Evolutionary conservation across 2,888 invertebrate species (phyloP), one percentile per base, ranked within the genome.

Genomic region (Bursaphelenchus okinawaensis): DNA sequence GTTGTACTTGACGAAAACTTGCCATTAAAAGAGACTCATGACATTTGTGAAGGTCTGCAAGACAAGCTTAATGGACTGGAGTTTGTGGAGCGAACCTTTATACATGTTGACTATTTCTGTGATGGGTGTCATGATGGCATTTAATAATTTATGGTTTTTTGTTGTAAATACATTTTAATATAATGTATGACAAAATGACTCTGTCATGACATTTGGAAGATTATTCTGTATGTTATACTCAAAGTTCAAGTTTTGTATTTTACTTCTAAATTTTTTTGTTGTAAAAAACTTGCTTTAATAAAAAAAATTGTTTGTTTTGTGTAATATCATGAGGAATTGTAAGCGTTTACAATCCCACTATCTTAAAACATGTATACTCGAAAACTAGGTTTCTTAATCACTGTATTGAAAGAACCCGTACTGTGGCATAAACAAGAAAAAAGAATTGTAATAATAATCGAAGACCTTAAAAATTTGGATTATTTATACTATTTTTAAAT

Each of bases 11-110:
- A 83, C 16, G 83, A 82, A 65, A 75, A 81, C 52, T 83, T 85
- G 82, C 75, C 77, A 4, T 67, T 85, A 28, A 70, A 75, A n/a
- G 80, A 83, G 67, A 82, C 84, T 0, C 85, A 85, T 65, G 82
- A 84, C 70, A 84, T 85, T 55, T 83, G 83, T 1, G 84, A 85
- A 72, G 72, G 79, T 3, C 74, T 85, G 56, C 85, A 84, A 68
- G 78, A 82, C 56, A 84, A 84, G 67, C 68, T 85, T 22, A 84
- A 84, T 69, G 66, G 72, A 19, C 68, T 85, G 52, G 72, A 75
- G 8, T 79, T 83, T 66, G 84, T 85, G 0, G 84, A 85, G 64
- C 70, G 85, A 62, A 83, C 84, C 0, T 85, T 85, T 72, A 84
- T 85, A 0, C 85, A 85, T 70, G 84, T 50, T 83, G 85, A 78